Evolutionary conservation across 2,888 invertebrate species (phyloP).

Genomic region (Dryadula phaetusa): DNA sequence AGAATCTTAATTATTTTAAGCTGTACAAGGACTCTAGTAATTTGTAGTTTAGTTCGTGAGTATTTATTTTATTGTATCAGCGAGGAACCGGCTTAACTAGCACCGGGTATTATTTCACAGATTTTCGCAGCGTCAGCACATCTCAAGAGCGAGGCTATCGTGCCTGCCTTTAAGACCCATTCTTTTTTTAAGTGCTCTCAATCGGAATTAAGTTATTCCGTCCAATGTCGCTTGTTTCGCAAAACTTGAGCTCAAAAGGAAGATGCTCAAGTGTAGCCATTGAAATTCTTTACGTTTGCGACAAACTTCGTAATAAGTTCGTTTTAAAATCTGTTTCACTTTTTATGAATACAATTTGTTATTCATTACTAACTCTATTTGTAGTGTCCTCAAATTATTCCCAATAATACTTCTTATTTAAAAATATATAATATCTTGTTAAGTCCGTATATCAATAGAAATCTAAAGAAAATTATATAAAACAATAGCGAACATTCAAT

Average conservation of each 20-base stretch:
- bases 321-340: slow-evolving; percentile 42
- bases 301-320: slow-evolving; percentile 46
- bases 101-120: slow-evolving; percentile 73
- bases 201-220: slow-evolving; percentile 69
- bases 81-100: slow-evolving; percentile 65
- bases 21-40: slow-evolving; percentile 71
- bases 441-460: not conserved
- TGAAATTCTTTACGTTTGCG: slow-evolving; percentile 46
- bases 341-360: slow-evolving; percentile 17
- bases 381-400: not conserved
- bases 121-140: slow-evolving; percentile 73
- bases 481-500: slow-evolving; percentile 4
- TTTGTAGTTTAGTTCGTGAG: slow-evolving; percentile 72
- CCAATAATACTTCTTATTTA: not conserved
- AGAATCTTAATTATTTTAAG: slow-evolving; percentile 81
- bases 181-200: slow-evolving; percentile 68
- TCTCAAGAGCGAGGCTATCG: slow-evolving; percentile 54
- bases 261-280: slow-evolving; percentile 46
- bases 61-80: slow-evolving; percentile 79
- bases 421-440: not conserved
- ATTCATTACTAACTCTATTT: not conserved
- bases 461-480: not conserved
- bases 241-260: slow-evolving; percentile 47
- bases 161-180: slow-evolving; percentile 60
- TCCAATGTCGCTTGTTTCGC: slow-evolving; percentile 50